These are phyloP conservation scores for Puffinus mauretanicus DNA, from an alignment of 2,113 vertebrate genomes.

Conservation along the genomic window DNA sequence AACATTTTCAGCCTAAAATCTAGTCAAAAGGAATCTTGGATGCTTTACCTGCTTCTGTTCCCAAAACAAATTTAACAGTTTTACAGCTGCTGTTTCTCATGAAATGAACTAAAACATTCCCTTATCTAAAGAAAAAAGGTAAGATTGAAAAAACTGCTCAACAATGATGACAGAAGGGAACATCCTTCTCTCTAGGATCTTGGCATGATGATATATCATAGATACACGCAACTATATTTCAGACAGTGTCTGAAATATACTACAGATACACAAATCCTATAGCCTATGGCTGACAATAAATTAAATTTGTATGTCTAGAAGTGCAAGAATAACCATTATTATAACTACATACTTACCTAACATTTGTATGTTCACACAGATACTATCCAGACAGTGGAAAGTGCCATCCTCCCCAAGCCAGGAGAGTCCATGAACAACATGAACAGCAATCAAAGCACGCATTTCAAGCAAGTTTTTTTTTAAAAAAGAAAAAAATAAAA, in stretches of 20 bases:
- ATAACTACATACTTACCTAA: not conserved
- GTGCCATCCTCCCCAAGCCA: not conserved
- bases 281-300: not conserved
- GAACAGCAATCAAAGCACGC: not conserved
- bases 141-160: not conserved
- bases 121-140: not conserved
- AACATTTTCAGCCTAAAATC: not conserved
- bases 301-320: not conserved
- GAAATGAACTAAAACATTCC: not conserved
- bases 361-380: not conserved
- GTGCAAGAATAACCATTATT: not conserved
- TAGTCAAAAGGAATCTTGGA: constrained; percentile 17
- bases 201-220: not conserved
- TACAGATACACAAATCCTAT: not conserved
- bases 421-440: not conserved
- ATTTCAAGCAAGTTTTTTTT: not conserved
- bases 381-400: not conserved
- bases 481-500: not conserved
- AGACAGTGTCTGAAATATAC: accelerated
- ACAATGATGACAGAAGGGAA: not conserved
- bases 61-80: not conserved
- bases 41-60: constrained; percentile 28
- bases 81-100: not conserved
- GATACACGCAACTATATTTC: accelerated
- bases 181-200: not conserved